Conservation (phyloP, 2,113 vertebrate species). For the Hepsetus odoe region DNA sequence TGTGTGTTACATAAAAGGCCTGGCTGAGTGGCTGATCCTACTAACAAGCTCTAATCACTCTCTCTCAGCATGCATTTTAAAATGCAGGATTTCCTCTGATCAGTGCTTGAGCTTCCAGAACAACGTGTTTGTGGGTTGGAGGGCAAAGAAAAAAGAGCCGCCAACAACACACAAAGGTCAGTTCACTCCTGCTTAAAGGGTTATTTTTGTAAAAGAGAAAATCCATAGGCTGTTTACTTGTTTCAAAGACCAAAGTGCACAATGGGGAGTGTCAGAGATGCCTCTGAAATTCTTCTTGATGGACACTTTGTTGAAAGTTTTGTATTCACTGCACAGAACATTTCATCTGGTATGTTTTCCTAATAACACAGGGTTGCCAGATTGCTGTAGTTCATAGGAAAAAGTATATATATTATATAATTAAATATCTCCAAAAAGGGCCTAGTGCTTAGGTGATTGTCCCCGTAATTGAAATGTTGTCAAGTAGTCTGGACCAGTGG, state of each 20-base stretch:
- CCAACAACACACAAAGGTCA: conserved; percentile 34
- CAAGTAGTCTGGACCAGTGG: too few species aligned
- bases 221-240: not conserved
- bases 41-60: conserved; percentile 29
- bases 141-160: conserved; percentile 22
- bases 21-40: not conserved
- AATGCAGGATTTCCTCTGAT: conserved; percentile 33
- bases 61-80: not conserved
- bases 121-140: conserved; percentile 1
- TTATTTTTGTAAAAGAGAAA: not conserved
- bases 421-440: too few species aligned
- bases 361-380: too few species aligned
- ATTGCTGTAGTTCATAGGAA: too few species aligned
- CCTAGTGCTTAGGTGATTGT: too few species aligned
- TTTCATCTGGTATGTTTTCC: too few species aligned
- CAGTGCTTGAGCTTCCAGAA: not conserved
- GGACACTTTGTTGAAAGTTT: too few species aligned
- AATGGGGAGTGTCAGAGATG: not conserved
- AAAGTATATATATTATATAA: too few species aligned
- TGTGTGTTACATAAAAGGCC: conserved; percentile 46
- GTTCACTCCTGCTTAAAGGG: not conserved
- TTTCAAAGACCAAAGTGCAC: not conserved
- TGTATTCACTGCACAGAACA: too few species aligned
- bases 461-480: too few species aligned
- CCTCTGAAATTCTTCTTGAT: too few species aligned